Conservation (phyloP, 2,113 vertebrate genomes). For the Larimichthys polyactis region DNA sequence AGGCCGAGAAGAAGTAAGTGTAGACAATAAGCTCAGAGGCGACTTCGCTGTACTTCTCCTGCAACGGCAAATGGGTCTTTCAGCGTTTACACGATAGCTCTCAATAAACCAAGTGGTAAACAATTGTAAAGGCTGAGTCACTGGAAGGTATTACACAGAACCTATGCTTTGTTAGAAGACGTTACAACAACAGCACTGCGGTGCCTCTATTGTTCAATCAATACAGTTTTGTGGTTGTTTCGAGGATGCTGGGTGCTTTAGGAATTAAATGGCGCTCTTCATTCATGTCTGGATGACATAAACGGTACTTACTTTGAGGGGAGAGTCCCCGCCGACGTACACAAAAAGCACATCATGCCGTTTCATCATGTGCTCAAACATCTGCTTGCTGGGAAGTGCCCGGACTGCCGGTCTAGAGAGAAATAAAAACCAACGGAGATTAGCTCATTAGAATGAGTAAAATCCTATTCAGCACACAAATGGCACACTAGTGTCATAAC, state of each 20-base stretch:
- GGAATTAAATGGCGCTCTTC: not conserved
- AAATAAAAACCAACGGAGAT: not conserved
- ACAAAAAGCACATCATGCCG: constrained; percentile 94
- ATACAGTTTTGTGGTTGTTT: constrained; percentile 13
- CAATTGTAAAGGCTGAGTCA: constrained; percentile 13
- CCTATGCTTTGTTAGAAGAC: not conserved
- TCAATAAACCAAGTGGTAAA: not conserved
- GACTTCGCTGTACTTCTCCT: constrained; percentile 97
- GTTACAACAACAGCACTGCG: constrained; percentile 1
- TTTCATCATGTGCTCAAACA: constrained; percentile 95
- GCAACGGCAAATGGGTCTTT: constrained; percentile 55
- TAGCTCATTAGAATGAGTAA: not conserved
- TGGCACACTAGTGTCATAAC: not conserved
- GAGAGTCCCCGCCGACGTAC: constrained; percentile 94
- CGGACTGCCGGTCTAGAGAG: constrained; percentile 90
- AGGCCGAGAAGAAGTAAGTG: constrained; percentile 96
- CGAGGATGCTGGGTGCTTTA: not conserved
- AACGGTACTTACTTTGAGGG: constrained; percentile 89
- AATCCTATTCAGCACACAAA: not conserved
- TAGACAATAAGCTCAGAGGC: constrained; percentile 97
- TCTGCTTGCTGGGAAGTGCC: constrained; percentile 93
- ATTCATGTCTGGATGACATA: not conserved
- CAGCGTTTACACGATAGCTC: constrained; percentile 1
- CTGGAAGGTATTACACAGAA: not conserved
- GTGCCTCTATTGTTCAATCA: constrained; percentile 26